Base-by-base conservation (phyloP, 2,797 vertebrate genomes). In the Huso huso region DNA sequence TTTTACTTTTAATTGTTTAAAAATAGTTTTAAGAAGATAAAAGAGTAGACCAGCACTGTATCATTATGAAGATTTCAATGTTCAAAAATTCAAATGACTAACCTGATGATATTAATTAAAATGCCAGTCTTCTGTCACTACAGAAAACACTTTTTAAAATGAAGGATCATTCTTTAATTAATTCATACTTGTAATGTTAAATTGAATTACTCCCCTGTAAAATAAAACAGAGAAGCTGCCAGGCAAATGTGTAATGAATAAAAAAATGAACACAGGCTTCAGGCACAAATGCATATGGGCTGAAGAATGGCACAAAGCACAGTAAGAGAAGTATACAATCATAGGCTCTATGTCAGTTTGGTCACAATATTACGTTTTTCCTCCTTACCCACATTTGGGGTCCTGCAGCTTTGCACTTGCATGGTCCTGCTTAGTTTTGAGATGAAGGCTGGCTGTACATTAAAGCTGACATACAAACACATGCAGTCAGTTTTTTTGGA, bases 11-110 rank as follows among this genome's bases (percentile, higher is more conserved):
- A 78, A 11, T 74, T 69, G 71, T 74, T 65, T 71, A 75, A 83
- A 77, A 71, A 73, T 68, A 69, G 81, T 73, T 78, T 79, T 82
- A 81, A 84, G 79, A 80, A 73, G 75, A 74, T 82, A 68, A 15
- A 37, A 61, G 48, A 48, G 53, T 7, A 23, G 68, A 64, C 3
- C 37, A 37, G 37, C 37, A 37, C 23, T 37, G 23, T 37, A 37
- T 37, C 15, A 18, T 18, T 18, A 18, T 18, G 18, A 18, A 18
- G 18, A 18, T 18, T 18, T 18, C 18, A 18, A 37, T 37, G 37
- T 37, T 37, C 3, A 37, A 37, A 37, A 37, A 4, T 37, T 37
- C 37, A 37, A 37, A 37, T 64, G 48, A 68, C 49, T 18, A 61
- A 51, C 55, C 57, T 10, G 37, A 37, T 49, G 68, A 64, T 65